Conservation (phyloP, 2,888 invertebrate genomes). For the Eupithecia subumbrata region DNA sequence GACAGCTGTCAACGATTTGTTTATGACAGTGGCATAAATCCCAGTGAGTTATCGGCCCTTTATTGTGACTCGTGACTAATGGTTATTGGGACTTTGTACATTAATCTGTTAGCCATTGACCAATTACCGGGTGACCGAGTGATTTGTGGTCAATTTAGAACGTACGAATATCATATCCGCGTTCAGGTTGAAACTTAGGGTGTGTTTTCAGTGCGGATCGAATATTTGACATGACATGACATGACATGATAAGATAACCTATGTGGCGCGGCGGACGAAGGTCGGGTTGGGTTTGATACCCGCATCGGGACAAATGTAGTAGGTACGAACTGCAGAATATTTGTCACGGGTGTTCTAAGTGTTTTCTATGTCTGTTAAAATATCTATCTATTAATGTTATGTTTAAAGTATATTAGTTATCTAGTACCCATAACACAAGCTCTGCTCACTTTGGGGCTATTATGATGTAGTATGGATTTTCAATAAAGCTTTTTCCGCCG, state of each 20-base stretch:
- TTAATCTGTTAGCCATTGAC: conserved; percentile 37
- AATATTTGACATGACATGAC: neutral
- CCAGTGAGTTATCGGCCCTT: conserved; percentile 39
- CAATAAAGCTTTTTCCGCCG: too few relatives aligned
- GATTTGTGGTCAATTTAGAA: conserved; percentile 35
- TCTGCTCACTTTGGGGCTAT: too few relatives aligned
- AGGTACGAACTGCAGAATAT: too few relatives aligned
- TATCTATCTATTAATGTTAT: too few relatives aligned
- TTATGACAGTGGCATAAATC: conserved; percentile 45
- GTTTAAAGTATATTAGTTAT: too few relatives aligned
- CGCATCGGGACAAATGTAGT: neutral
- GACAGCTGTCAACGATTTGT: conserved; percentile 44
- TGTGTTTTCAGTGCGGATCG: neutral
- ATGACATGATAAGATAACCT: too few relatives aligned
- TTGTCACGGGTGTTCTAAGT: too few relatives aligned
- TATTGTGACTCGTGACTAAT: conserved; percentile 37
- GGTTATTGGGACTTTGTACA: conserved; percentile 36
- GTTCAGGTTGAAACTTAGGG: neutral
- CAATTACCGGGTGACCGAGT: conserved; percentile 35
- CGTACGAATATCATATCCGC: conserved; percentile 27
- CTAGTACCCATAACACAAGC: too few relatives aligned
- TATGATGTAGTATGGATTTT: too few relatives aligned
- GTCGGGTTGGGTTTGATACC: too few relatives aligned
- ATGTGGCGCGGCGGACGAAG: too few relatives aligned
- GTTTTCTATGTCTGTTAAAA: too few relatives aligned